Percentiles rank a stretch among this genome's conserved stretches.
These are phyloP conservation scores for Pterostichus madidus DNA, from an alignment of 2,888 invertebrate species.

Conservation along the genomic window DNA sequence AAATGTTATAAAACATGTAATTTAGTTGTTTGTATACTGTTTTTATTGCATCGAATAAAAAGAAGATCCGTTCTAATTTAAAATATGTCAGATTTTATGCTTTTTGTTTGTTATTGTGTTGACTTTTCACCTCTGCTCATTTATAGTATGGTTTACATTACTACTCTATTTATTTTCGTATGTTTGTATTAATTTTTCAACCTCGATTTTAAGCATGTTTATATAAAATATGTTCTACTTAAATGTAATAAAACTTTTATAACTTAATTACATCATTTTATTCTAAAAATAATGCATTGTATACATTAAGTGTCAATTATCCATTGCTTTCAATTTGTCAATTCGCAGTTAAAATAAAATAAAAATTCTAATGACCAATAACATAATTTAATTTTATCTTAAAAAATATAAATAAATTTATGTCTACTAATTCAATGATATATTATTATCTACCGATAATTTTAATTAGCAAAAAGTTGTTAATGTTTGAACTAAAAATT, in stretches of 20 bases:
- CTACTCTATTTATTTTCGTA: conserved; percentile 6
- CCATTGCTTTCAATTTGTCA: conserved; percentile 50
- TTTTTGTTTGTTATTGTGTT: conserved; percentile 5
- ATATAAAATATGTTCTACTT: conserved; percentile 33
- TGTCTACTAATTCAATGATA: conserved; percentile 13
- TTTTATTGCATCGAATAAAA: no score
- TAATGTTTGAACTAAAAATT: neutral
- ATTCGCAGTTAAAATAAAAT: conserved; percentile 49
- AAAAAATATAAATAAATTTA: conserved; percentile 34
- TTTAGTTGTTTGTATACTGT: no score
- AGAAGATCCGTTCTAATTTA: neutral
- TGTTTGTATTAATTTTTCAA: conserved; percentile 19
- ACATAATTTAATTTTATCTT: conserved; percentile 6
- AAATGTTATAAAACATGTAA: no score
- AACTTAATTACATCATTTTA: conserved; percentile 20
- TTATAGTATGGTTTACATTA: conserved; percentile 21
- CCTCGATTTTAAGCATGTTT: conserved; percentile 28
- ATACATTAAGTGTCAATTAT: conserved; percentile 24
- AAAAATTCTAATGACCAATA: conserved; percentile 21
- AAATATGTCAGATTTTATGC: conserved; percentile 7
- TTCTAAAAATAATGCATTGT: conserved; percentile 51
- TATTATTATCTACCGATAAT: conserved; percentile 15
- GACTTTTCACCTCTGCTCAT: conserved; percentile 14
- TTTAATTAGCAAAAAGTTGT: conserved; percentile 9
- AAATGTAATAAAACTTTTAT: conserved; percentile 30